Base-by-base conservation (phyloP, 2,888 invertebrate species). In the Epinotia demarniana region DNA sequence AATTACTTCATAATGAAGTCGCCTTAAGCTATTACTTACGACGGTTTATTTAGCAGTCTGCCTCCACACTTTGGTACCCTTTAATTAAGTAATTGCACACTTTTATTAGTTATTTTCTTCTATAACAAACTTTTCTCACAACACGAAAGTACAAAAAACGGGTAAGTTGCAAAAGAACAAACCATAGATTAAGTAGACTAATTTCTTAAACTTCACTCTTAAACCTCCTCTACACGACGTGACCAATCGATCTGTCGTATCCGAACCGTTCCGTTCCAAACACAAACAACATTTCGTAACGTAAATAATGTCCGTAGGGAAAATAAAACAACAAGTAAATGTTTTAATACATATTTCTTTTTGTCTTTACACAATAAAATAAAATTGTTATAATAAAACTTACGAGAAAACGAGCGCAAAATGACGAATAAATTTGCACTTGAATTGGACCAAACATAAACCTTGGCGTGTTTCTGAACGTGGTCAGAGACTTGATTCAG, bases 171-270 rank as follows among this genome's bases (percentile, higher is more conserved):
- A 46, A 46, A 46, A 1, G 46, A 13, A 46, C 55, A 8, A 18
- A 2, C 23, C 23, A 23, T 23, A 23, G 23, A 23, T 23, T 23
- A 23, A 23, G 23, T 57, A 57, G 57, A 19, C 19, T 57, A 19
- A 57, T 11, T 57, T 12, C 57, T 23, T 57, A 57, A 11, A 57
- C 57, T 19, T 57, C 57, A 57, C 57, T 57, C 57, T 57, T 57
- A 57, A 57, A 19, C 19, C 57, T 19, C 57, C 9, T 57, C 19
- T 19, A 57, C 8, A 57, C 55, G 18, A 57, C 55, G 19, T 3
- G 55, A 57, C 55, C 55, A 9, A 57, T 18, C 18, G 5, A 18
- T 57, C 55, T 57, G 55, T 57, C 57, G 57, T 57, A 57, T 2
- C 57, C 18, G 19, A 43, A 43, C 43, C 57, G 57, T 19, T 57